Evolutionary conservation across 2,797 vertebrate genomes (phyloP), one percentile per base, ranked within the genome.

Genomic region (Setipinna tenuifilis): DNA sequence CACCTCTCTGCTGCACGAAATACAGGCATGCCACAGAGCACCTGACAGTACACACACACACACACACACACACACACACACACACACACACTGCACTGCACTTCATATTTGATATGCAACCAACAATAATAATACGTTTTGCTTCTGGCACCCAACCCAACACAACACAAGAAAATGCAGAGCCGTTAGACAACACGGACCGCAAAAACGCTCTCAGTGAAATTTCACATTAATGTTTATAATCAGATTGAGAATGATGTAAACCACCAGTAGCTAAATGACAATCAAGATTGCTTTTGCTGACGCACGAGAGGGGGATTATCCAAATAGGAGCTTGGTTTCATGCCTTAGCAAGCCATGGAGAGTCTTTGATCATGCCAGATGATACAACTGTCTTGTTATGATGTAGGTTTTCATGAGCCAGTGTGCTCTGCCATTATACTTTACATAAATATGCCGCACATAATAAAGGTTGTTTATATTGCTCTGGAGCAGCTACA

Each of bases 1-100:
- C 16, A 31, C 81, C 88, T 90, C 91, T 80, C 93, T n/a, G 23
- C 25, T 6, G 88, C 94, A 95, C 94, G 90, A 92, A 95, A 94
- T 88, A 62, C 83, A 93, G 90, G 92, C 93, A 95, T 94, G 94
- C 93, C 88, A 91, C 90, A 83, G 85, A 95, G 92, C 94, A 95
- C 94, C 95, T 96, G 95, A 95, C 95, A 95, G 94, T 95, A n/a
- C n/a, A n/a, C n/a, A n/a, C n/a, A n/a, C n/a, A n/a, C n/a, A n/a
- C n/a, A n/a, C n/a, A n/a, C n/a, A n/a, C n/a, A n/a, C n/a, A n/a
- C n/a, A n/a, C n/a, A n/a, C n/a, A n/a, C n/a, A n/a, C n/a, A n/a
- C 61, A 65, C 61, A 65, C 23, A 65, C 19, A n/a, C 9, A 1
- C 23, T 9, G 21, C 5, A 23, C 61, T n/a, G 21, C 54, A 65